A percentile compares a stretch with the other conserved stretches of the same genome.
Conservation (phyloP, 2,888 invertebrate species). For the Ophion ellenae region DNA sequence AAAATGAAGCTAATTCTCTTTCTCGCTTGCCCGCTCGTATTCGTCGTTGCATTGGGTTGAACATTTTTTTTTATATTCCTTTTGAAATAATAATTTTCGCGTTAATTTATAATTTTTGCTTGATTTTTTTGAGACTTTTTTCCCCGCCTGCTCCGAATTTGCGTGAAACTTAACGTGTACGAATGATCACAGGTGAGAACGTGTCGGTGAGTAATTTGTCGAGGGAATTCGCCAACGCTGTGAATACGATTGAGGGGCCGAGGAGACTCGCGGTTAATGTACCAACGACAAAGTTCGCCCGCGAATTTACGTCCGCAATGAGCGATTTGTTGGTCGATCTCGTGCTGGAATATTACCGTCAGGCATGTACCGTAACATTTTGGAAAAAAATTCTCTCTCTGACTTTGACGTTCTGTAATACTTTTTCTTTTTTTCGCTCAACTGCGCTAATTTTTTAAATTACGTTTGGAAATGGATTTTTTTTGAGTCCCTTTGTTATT, state of each 20-base stretch:
- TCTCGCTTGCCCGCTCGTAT: conserved; percentile 10
- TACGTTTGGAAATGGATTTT: background rate
- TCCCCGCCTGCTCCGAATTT: background rate
- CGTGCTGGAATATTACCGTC: conserved; percentile 60
- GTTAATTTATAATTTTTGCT: background rate
- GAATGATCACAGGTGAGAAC: background rate
- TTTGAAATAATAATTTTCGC: background rate
- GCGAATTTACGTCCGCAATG: conserved; percentile 35
- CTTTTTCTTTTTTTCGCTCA: background rate
- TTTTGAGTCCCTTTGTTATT: background rate
- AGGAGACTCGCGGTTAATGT: conserved; percentile 1
- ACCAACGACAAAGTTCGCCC: conserved; percentile 34
- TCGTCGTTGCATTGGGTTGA: conserved; percentile 44
- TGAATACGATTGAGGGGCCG: background rate
- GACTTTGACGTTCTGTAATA: background rate
- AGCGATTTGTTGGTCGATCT: conserved; percentile 37
- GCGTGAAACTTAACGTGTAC: background rate
- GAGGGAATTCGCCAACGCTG: background rate
- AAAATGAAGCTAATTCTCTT: conserved; percentile 37
- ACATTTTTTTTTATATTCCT: background rate
- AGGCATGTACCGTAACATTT: conserved; percentile 24
- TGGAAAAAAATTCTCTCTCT: conserved; percentile 1
- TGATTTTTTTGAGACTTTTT: background rate
- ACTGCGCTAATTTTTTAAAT: background rate
- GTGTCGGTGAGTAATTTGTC: conserved; percentile 2